Base-by-base conservation (phyloP, 2,888 invertebrate genomes). In the Oasisia sp. region DNA sequence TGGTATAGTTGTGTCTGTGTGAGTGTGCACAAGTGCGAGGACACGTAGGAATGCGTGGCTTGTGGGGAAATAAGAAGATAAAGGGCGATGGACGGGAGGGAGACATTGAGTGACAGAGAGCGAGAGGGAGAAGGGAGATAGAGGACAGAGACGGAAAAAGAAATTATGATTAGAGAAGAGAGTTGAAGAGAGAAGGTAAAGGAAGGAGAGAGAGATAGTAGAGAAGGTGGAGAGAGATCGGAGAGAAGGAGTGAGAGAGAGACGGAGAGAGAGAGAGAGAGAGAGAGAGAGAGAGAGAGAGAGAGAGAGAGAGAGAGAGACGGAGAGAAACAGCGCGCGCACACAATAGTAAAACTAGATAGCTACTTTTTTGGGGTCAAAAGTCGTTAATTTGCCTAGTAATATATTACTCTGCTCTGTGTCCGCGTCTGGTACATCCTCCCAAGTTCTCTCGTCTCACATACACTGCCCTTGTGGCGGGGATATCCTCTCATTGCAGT, bases 301-400 rank as follows among this genome's bases (percentile, higher is more conserved):
- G 89, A 89, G 89, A 89, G 89, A 89, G 89, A 89, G 89, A 89
- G 89, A 89, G 89, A 89, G 89, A 89, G 89, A 89, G 89, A 89
- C 12, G 14, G 89, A 89, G 89, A 89, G n/a, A n/a, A n/a, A n/a
- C n/a, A n/a, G n/a, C n/a, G n/a, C n/a, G n/a, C n/a, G n/a, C n/a
- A n/a, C n/a, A n/a, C n/a, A n/a, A n/a, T n/a, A n/a, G n/a, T n/a
- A n/a, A n/a, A n/a, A 3, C 27, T 0, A 74, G 74, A 19, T 9
- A 7, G 27, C n/a, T 27, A n/a, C 4, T n/a, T 27, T 27, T 19
- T n/a, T 27, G 56, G 2, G 5, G 74, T 2, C 7, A 19, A 74
- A n/a, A 7, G 3, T 27, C 4, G 74, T n/a, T 27, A n/a, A 74
- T 7, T 27, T 74, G 74, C 19, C 74, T 50, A 0, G 50, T 50